Conservation (phyloP, 2,797 vertebrate genomes). For the Trichosurus vulpecula region DNA sequence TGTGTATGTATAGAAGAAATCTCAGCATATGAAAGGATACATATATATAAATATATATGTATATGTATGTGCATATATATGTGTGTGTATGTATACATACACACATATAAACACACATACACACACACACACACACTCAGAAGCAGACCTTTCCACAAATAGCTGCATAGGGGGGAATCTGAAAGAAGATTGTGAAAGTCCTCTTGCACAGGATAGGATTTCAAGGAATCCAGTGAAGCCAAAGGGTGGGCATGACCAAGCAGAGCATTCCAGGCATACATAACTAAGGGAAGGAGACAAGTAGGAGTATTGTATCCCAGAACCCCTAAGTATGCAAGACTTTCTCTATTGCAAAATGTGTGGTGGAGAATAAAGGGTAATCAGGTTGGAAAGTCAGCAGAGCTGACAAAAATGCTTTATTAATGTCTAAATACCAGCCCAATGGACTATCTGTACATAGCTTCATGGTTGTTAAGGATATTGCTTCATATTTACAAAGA, state of each 20-base stretch:
- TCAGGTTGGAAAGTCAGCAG: background rate
- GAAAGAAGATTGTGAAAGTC: background rate
- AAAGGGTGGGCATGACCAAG: background rate
- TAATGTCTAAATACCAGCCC: background rate
- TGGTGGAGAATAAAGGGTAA: background rate
- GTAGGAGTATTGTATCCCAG: background rate
- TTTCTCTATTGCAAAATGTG: background rate
- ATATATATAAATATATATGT: no score
- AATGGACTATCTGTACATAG: background rate
- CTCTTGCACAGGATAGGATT: background rate
- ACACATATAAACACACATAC: no score
- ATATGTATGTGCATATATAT: no score
- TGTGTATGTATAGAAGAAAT: background rate
- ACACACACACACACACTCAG: no score
- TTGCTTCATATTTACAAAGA: constrained; percentile 37
- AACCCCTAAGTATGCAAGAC: background rate
- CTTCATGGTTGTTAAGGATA: constrained; percentile 33
- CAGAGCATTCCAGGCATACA: background rate
- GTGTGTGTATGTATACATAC: background rate
- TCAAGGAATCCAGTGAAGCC: background rate
- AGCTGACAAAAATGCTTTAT: background rate
- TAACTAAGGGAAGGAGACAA: background rate
- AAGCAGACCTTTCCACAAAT: background rate
- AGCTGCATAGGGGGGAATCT: background rate
- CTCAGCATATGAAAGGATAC: background rate